These are phyloP conservation scores for Cactoblastis cactorum DNA, from an alignment of 2,888 invertebrate genomes.

Conservation along the genomic window DNA sequence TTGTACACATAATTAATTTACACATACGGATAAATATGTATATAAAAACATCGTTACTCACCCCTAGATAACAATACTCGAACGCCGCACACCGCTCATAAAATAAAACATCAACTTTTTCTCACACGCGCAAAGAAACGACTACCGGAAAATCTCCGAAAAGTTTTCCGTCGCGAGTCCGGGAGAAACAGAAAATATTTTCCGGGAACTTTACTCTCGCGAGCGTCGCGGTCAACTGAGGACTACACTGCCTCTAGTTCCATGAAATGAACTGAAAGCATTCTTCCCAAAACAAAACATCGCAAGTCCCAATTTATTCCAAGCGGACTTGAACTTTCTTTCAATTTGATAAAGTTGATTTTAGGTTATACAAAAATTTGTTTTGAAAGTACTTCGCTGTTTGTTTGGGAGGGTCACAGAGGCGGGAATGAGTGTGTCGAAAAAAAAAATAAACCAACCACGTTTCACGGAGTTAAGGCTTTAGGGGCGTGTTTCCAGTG, in stretches of 20 bases:
- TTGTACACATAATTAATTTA: too few relatives aligned
- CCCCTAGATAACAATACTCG: neutral
- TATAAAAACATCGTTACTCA: constrained; percentile 1
- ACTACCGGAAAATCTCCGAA: constrained; percentile 33
- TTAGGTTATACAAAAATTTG: constrained; percentile 37
- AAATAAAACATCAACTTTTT: constrained; percentile 11
- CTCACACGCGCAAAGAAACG: constrained; percentile 22
- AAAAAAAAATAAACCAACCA: constrained; percentile 78
- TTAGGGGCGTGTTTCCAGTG: constrained; percentile 70
- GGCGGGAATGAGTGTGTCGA: constrained; percentile 77
- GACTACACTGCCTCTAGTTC: constrained; percentile 64
- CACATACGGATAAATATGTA: too few relatives aligned
- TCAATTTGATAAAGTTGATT: neutral
- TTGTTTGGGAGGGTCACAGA: constrained; percentile 79
- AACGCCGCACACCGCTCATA: neutral
- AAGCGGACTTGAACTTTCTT: constrained; percentile 23
- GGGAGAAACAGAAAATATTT: constrained; percentile 23
- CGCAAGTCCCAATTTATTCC: constrained; percentile 29
- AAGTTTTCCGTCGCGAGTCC: constrained; percentile 57
- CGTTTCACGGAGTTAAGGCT: constrained; percentile 75
- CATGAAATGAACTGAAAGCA: constrained; percentile 74
- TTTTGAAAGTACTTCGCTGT: constrained; percentile 74
- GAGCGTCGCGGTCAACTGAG: constrained; percentile 75
- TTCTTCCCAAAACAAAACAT: constrained; percentile 32
- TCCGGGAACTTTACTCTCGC: constrained; percentile 50